Evolutionary conservation across 2,113 vertebrate species (phyloP).

Genomic region (Phalacrocorax carbo): DNA sequence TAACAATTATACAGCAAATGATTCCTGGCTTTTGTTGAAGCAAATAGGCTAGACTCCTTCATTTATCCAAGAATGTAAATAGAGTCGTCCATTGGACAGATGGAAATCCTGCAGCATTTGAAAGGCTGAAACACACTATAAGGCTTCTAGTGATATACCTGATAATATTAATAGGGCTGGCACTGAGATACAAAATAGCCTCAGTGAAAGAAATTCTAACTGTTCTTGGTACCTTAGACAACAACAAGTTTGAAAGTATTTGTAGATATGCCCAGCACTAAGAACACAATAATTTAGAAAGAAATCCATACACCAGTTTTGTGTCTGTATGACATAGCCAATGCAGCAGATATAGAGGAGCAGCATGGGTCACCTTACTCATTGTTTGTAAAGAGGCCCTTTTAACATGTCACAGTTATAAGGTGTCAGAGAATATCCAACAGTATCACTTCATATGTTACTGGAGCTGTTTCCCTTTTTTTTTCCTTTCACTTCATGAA

Average conservation of each 20-base stretch:
- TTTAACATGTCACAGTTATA: neutral
- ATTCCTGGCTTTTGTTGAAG: constrained; percentile 70
- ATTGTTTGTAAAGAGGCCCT: neutral
- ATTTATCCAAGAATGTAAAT: constrained; percentile 71
- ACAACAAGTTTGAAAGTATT: constrained; percentile 36
- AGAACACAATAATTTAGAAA: neutral
- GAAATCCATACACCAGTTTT: neutral
- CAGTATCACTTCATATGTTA: neutral
- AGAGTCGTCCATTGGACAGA: constrained; percentile 72
- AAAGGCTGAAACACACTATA: constrained; percentile 58
- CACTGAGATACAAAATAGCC: constrained; percentile 15
- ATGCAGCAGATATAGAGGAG: neutral
- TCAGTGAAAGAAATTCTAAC: constrained; percentile 67
- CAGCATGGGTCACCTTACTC: neutral
- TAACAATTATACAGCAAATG: constrained; percentile 67
- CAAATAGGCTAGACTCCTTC: constrained; percentile 59
- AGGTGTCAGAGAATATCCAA: neutral
- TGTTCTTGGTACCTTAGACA: constrained; percentile 1
- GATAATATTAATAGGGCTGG: constrained; percentile 55
- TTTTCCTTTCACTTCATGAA: neutral
- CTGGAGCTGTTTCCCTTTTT: neutral
- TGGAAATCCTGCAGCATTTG: constrained; percentile 70
- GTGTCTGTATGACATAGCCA: neutral
- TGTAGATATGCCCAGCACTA: neutral
- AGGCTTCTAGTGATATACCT: constrained; percentile 64